These are phyloP conservation scores for Platyscapa corneri DNA, from an alignment of 1,140 invertebrate genomes.

Conservation along the genomic window DNA sequence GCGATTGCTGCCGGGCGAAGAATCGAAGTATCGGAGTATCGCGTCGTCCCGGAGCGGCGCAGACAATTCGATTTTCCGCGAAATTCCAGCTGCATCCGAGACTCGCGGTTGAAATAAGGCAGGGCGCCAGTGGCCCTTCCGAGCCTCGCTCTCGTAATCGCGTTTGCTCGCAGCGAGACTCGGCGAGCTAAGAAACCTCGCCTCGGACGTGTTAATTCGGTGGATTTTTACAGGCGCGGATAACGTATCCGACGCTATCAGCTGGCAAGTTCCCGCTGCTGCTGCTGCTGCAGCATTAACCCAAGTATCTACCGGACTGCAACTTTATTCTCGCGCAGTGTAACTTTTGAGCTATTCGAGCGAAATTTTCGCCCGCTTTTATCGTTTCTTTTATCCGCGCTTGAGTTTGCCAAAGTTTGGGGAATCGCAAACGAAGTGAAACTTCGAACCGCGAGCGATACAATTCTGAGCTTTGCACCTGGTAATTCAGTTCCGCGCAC, in stretches of 20 bases:
- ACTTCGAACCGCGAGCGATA: constrained; percentile 6
- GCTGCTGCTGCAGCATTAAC: not conserved
- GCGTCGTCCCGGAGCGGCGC: too few relatives aligned
- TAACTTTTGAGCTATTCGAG: constrained; percentile 15
- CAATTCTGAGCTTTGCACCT: constrained; percentile 4
- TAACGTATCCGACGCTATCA: not conserved
- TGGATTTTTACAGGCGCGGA: not conserved
- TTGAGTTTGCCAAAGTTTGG: constrained; percentile 9
- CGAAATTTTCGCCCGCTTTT: not conserved
- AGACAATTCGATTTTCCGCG: too few relatives aligned
- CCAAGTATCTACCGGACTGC: not conserved
- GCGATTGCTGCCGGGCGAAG: too few relatives aligned
- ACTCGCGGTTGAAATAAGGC: too few relatives aligned
- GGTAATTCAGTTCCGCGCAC: not conserved
- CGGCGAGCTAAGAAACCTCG: too few relatives aligned
- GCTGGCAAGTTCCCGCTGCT: not conserved
- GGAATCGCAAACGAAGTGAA: constrained; percentile 24
- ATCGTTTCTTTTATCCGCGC: not conserved
- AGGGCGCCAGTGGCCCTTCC: too few relatives aligned
- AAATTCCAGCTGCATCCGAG: too few relatives aligned
- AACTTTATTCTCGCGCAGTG: constrained; percentile 11
- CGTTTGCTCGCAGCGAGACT: too few relatives aligned
- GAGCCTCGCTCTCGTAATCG: too few relatives aligned
- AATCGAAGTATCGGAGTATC: too few relatives aligned
- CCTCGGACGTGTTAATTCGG: not conserved